Conservation (phyloP, 2,797 vertebrate species). For the Tokudaia muenninki region DNA sequence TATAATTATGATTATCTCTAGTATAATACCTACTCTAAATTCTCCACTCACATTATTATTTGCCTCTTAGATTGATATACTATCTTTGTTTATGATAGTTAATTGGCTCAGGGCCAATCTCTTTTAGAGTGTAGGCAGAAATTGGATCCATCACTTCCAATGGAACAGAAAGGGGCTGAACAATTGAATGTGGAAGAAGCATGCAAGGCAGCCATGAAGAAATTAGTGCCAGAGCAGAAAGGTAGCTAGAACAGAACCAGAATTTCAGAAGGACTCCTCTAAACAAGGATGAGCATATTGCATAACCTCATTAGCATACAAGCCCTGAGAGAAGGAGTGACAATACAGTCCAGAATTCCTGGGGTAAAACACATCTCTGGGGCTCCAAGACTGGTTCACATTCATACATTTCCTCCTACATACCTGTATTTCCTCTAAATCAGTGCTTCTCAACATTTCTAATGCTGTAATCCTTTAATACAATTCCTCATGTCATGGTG, state of each 20-base stretch:
- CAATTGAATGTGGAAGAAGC: not conserved
- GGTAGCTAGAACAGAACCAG: not conserved
- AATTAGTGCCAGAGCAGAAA: not conserved
- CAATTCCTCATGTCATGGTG: not conserved
- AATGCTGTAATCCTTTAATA: not conserved
- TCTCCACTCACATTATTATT: not conserved
- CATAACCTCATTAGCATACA: not conserved
- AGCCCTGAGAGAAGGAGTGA: not conserved
- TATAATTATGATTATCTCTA: constrained; percentile 30
- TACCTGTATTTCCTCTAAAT: not conserved
- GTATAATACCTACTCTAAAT: not conserved
- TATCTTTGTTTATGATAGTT: constrained; percentile 14
- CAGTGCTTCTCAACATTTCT: not conserved
- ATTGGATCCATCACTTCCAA: not conserved
- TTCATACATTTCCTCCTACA: not conserved
- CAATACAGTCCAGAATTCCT: not conserved
- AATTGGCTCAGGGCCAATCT: not conserved
- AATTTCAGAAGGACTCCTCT: not conserved
- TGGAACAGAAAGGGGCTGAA: not conserved
- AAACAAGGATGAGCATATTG: not conserved
- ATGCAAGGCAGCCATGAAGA: not conserved
- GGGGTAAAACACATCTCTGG: not conserved
- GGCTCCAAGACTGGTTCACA: not conserved
- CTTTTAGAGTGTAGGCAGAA: not conserved
- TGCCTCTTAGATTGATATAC: not conserved